Conservation (phyloP, 2,797 vertebrate species). For the Ceyx erithaca region DNA sequence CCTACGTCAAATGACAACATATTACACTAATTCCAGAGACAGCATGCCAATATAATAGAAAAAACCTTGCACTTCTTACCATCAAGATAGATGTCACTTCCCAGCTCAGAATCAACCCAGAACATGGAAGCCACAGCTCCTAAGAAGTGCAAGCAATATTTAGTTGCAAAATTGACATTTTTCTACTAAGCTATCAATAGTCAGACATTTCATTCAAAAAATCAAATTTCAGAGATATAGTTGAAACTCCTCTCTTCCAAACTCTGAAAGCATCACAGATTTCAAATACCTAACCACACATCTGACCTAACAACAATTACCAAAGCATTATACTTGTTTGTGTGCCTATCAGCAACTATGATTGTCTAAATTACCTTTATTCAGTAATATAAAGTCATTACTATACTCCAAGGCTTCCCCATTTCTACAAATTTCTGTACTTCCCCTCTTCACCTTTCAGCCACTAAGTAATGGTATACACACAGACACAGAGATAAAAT, state of each 20-base stretch:
- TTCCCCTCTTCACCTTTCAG: not conserved
- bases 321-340: not conserved
- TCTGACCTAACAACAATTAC: not conserved
- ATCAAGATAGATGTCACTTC: slow-evolving; percentile 96
- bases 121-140: slow-evolving; percentile 97
- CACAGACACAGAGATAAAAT: not conserved
- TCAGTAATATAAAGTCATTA: not conserved
- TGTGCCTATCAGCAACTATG: not conserved
- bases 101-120: slow-evolving; percentile 97
- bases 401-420: not conserved
- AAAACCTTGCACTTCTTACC: slow-evolving; percentile 80
- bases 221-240: not conserved
- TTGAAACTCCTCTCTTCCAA: not conserved
- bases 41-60: not conserved
- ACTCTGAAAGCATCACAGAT: not conserved
- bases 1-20: not conserved
- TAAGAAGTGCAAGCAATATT: slow-evolving; percentile 46
- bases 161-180: not conserved
- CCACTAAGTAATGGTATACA: not conserved
- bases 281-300: not conserved
- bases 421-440: not conserved
- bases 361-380: not conserved
- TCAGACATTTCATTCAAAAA: not conserved
- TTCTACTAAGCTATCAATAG: not conserved
- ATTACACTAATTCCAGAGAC: not conserved